Conservation (phyloP, 2,888 invertebrate species). For the Dicranocentrus wangi region DNA sequence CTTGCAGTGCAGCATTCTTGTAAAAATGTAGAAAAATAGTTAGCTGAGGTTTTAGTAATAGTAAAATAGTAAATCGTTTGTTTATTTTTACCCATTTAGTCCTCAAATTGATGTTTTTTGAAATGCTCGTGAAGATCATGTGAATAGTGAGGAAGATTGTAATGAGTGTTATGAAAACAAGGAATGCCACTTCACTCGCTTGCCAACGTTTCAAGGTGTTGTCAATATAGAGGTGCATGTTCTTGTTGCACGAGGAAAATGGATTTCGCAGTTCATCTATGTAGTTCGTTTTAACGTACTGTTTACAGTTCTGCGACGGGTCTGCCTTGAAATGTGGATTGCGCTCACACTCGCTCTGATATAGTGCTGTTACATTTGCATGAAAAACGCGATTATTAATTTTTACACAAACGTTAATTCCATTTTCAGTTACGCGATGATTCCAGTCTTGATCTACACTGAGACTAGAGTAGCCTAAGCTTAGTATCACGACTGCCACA, state of each 20-base stretch:
- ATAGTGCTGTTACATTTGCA: neutral
- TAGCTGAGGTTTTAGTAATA: too few relatives aligned
- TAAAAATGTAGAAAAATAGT: neutral
- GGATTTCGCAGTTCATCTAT: neutral
- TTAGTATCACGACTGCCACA: neutral
- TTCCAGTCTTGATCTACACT: conserved; percentile 9
- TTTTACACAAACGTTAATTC: neutral
- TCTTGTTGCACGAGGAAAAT: neutral
- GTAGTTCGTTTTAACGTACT: neutral
- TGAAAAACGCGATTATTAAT: neutral
- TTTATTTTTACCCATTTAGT: conserved; percentile 39
- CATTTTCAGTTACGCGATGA: neutral
- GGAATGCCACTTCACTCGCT: neutral
- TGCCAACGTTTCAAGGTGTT: neutral
- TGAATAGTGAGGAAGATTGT: conserved; percentile 11
- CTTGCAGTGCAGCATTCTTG: conserved; percentile 44
- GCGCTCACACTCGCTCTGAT: neutral
- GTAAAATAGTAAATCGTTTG: too few relatives aligned
- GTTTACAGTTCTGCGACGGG: neutral
- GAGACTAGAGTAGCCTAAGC: neutral
- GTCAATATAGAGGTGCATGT: neutral
- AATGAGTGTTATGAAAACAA: conserved; percentile 1
- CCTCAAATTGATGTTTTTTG: neutral
- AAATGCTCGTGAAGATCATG: conserved; percentile 8
- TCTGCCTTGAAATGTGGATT: neutral